Base-by-base conservation (phyloP, 2,113 vertebrate genomes). In the Mirounga angustirostris region DNA sequence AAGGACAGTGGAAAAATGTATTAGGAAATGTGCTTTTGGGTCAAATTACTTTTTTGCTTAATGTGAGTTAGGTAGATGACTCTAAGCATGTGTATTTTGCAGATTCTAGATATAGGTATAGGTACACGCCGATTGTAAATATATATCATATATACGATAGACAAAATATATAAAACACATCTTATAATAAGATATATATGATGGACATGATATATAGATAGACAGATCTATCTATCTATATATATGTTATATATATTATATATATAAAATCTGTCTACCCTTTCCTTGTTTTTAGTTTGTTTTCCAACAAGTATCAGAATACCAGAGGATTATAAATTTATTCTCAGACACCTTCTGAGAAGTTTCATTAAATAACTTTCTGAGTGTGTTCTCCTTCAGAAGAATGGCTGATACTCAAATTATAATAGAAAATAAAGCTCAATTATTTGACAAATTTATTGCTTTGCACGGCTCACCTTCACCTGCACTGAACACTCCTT, bases 291-390 rank as follows among this genome's bases (percentile, higher is more conserved):
- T 73, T 58, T 59, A 73, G 4, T 73, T 73, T 92, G 19, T 65
- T 91, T 86, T 81, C 15, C 26, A 79, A 30, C 6, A 61, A 89
- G 74, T 95, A 73, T 33, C 78, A 28, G 54, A 78, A 91, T n/a
- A 90, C 3, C 22, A 63, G 79, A 92, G 22, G 26, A 43, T 74
- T 69, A 50, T 54, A 69, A 28, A 36, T 43, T 28, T n/a, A 83
- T 63, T 69, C 5, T 54, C 46, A 65, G 30, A 21, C 30, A 40
- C 15, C 33, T 28, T 90, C 43, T 50, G 33, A 88, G 50, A 96
- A 81, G 28, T 54, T 78, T 59, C n/a, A 56, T 2, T 36, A 54
- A 28, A 6, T 65, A 54, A 43, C 5, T 78, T 93, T 87, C 59
- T 84, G 33, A 52, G 5, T 73, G 36, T n/a, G 30, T 28, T 83